Base-by-base conservation (phyloP, 2,797 vertebrate species). In the Poecilia picta region DNA sequence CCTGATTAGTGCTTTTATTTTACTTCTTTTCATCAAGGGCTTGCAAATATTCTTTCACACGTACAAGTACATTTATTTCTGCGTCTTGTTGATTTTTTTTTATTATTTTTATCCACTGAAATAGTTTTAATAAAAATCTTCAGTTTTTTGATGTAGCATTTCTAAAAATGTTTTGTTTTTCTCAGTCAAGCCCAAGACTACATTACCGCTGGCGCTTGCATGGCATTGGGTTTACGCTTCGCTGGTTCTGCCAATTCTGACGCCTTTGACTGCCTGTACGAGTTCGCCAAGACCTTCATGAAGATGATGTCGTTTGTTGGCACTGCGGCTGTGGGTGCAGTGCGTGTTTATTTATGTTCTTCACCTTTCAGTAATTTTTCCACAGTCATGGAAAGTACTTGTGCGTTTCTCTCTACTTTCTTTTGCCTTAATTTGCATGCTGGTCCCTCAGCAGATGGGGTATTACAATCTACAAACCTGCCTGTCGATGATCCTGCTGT, bases 131-230 rank as follows among this genome's bases (percentile, higher is more conserved):
- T 62, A 62, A 16, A 25, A 28, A 28, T 57, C 49, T 23, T 74
- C 0, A 62, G 4, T 33, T 25, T 31, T 41, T 11, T 43, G 18
- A 1, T 2, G 20, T 28, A 47, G 28, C 62, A 36, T 59, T 59
- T 57, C 0, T 74, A 45, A 62, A 28, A 33, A 39, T 79, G 25
- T 0, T 77, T 59, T 86, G 25, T 72, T 81, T 66, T 11, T 87
- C 85, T 79, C 89, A 99, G 98, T 84, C 98, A 99, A 96, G 98
- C 98, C 66, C 97, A 99, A 3, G 97, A 98, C 90, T 99, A 99
- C 94, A 99, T 99, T 46, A 98, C 98, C 0, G 98, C 98, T 1
- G 98, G 98, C 53, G 98, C 97, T 0, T 99, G 98, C 74, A 93
- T 99, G 92, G 97, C 98, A 2, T 91, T 99, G 88, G 98, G 98